Evolutionary conservation across 2,888 invertebrate genomes (phyloP).

Genomic region (Lepeophtheirus nordmannii): DNA sequence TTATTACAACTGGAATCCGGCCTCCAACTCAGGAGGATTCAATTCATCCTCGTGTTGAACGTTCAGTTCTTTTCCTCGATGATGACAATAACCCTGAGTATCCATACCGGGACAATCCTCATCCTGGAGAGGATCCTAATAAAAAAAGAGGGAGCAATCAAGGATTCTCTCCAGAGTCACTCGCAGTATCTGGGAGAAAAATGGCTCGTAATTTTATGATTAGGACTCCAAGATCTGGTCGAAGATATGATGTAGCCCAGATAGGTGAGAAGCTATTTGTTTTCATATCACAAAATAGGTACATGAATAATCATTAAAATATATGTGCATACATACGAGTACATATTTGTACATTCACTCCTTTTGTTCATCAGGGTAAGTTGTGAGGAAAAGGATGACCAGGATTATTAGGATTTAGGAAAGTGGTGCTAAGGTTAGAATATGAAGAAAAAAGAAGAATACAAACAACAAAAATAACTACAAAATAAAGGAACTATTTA

Average conservation of each 20-base stretch:
- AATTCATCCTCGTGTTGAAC: background rate
- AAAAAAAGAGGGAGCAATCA: background rate
- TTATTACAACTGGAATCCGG: too few relatives aligned
- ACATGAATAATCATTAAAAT: too few relatives aligned
- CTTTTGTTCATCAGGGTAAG: too few relatives aligned
- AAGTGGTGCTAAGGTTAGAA: too few relatives aligned
- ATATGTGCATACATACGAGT: too few relatives aligned
- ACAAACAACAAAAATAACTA: too few relatives aligned
- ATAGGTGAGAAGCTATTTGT: background rate
- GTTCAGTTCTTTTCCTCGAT: background rate
- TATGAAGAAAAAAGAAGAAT: too few relatives aligned
- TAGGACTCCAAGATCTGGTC: conserved; percentile 7
- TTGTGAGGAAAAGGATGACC: too few relatives aligned
- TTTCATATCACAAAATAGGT: too few relatives aligned
- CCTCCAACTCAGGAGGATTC: background rate
- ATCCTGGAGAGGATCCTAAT: background rate
- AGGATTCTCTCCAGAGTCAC: background rate
- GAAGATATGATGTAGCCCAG: conserved; percentile 14
- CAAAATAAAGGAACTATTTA: too few relatives aligned
- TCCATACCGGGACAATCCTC: background rate
- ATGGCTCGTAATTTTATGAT: conserved; percentile 15
- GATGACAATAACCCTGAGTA: background rate
- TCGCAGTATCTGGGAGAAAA: background rate
- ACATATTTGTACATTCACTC: too few relatives aligned
- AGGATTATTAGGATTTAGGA: too few relatives aligned